phyloP scores from a whole-genome alignment of 2,888 invertebrate species.

The Apodemia hepburni region DNA sequence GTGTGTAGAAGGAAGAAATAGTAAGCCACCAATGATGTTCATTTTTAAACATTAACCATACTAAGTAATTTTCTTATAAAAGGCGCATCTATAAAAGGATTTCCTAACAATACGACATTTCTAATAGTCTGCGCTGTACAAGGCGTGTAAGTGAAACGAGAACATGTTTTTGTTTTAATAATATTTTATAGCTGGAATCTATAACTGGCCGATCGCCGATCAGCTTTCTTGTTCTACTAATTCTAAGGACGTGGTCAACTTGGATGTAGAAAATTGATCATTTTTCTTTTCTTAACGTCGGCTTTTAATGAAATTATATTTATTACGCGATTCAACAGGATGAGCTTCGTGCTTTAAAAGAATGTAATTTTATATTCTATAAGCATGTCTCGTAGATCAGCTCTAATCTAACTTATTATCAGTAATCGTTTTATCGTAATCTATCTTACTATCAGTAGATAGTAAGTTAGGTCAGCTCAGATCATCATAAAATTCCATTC shows the following conservation, averaged over 20 bases:
- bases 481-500: too few relatives aligned
- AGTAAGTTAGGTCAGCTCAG: too few relatives aligned
- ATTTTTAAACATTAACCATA: not conserved
- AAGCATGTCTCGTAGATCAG: too few relatives aligned
- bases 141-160: conserved; percentile 63
- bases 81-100: conserved; percentile 40
- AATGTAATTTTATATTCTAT: too few relatives aligned
- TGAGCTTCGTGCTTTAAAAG: too few relatives aligned
- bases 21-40: not conserved
- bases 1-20: not conserved
- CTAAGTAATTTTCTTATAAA: conserved; percentile 18
- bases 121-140: conserved; percentile 55
- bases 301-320: too few relatives aligned
- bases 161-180: conserved; percentile 61
- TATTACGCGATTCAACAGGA: too few relatives aligned
- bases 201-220: conserved; percentile 53
- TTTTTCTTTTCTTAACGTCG: not conserved
- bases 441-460: too few relatives aligned
- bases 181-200: conserved; percentile 62
- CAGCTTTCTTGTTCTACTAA: conserved; percentile 51
- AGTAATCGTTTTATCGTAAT: too few relatives aligned
- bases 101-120: conserved; percentile 57
- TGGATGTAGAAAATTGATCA: not conserved
- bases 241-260: conserved; percentile 27
- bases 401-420: too few relatives aligned